Base-by-base conservation (phyloP, 1,140 invertebrate species). In the Ostrea edulis region DNA sequence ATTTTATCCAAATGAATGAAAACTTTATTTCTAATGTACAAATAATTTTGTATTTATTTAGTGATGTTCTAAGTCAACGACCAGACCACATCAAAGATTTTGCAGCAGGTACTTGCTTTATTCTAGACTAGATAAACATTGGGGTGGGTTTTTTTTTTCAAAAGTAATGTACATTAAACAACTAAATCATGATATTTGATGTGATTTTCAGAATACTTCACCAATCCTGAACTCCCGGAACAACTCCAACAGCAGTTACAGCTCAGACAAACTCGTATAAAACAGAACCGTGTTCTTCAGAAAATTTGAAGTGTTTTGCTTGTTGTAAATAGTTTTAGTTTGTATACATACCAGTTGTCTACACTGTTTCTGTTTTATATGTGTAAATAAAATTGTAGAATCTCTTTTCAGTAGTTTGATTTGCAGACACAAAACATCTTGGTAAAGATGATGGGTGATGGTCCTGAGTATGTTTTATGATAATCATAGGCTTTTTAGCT, bases 21-120 rank as follows among this genome's bases (percentile, higher is more conserved):
- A 1, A 35, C 14, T 81, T 14, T n/a, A n/a, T n/a, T 12, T 62
- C 11, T 14, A 62, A 14, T 62, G 58, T 20, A 81, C 25, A 81
- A n/a, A 12, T 35, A 0, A 35, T 81, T 20, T 89, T 77, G 88
- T 54, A 89, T n/a, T 88, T 82, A 92, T 92, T 77, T 87, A 94
- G 93, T 53, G 92, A 93, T 88, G 92, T 94, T 77, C 89, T 94
- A 65, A 90, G 88, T 71, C 90, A 93, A 58, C 87, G 93, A 84
- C 94, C 94, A 87, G 93, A 93, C 55, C 92, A 94, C 83, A 93
- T 94, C 55, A 87, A 92, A 89, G 94, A 94, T 88, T 94, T 94
- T 94, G 94, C 94, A 91, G 93, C 94, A 89, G 92, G 93, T 94
- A 89, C 4, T n/a, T 81, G 0, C 17, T 62, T 62, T 20, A 62